Evolutionary conservation across 2,113 vertebrate genomes (phyloP), one percentile per base, ranked within the genome.

Genomic region (Melanerpes aurifrons): DNA sequence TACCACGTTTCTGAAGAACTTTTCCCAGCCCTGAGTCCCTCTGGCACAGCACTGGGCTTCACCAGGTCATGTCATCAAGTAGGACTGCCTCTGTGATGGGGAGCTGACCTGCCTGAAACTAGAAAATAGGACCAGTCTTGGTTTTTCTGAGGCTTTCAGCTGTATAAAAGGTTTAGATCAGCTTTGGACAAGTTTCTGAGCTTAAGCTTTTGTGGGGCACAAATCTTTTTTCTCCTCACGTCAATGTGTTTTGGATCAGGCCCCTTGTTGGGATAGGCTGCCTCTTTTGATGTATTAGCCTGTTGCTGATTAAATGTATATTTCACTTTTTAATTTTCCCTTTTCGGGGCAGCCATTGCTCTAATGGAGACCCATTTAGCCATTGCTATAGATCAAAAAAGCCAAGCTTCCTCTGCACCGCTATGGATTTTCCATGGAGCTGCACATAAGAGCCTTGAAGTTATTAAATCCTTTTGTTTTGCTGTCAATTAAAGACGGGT

Each of bases 391-490:
- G 95, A 96, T 97, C 95, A 97, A 95, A 94, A 93, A 92, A 10
- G 67, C 93, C 96, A 93, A 93, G 86, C 83, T 90, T 90, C 70
- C 86, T 94, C 93, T 64, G 58, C 48, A 67, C 35, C 0, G 1
- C 91, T 94, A 90, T 95, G 93, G 93, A 96, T 96, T 97, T 95
- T 96, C 92, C 76, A 94, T 78, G 87, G 93, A 94, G 85, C 71
- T 94, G 79, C 92, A 91, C 84, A 69, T 96, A 94, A 97, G 86
- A 95, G 73, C 89, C 94, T 97, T 87, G 75, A 93, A 95, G 93
- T 96, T 95, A 95, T 96, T 94, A 95, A 95, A 96, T 72, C 70
- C 59, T 93, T 97, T 97, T 97, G 93, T 97, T 97, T 96, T 94
- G 94, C 92, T 97, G 97, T 96, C 95, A 96, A 92, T 97, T 22